Base-by-base conservation (phyloP, 2,888 invertebrate species). In the Agriopis aurantiaria region DNA sequence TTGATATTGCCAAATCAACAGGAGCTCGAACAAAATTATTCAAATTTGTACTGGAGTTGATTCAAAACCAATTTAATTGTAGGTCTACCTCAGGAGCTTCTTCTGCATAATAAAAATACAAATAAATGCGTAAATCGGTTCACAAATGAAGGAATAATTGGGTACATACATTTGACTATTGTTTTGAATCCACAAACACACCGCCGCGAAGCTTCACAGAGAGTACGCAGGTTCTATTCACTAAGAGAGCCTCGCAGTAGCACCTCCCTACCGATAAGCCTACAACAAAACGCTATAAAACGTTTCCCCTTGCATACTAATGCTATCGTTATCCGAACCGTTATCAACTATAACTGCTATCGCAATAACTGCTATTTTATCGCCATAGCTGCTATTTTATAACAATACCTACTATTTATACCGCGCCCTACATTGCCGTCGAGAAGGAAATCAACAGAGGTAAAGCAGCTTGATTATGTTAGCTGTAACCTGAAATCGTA, bases 281-380 rank as follows among this genome's bases (percentile, higher is more conserved):
- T 12, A 52, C 63, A 59, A 69, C 69, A 69, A 69, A 69, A 65
- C 65, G 45, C 51, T 66, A 62, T 69, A 57, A 56, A 61, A 62
- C 61, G 56, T 5, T 41, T 48, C 56, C 56, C 52, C 52, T 46
- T 46, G 69, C 65, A 69, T 69, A 65, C 66, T 70, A 70, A 66
- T 66, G 66, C 62, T 53, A 48, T 17, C 58, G 41, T 48, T 65
- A 69, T 55, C 58, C 56, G 60, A 55, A 56, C 56, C 66, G 70
- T 67, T 71, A 71, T 71, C 70, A 71, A 63, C 66, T 58, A 43
- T 66, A 63, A 63, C 63, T 49, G 65, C 57, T 65, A 65, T 65
- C 33, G 64, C 65, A 65, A 57, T 65, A 65, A 65, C 63, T 41
- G 65, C 62, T 45, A 62, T 62, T 58, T 62, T 62, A 62, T 62